Evolutionary conservation across 2,888 invertebrate species (phyloP), one percentile per base, ranked within the genome.

Genomic region (Heliconius aoede): DNA sequence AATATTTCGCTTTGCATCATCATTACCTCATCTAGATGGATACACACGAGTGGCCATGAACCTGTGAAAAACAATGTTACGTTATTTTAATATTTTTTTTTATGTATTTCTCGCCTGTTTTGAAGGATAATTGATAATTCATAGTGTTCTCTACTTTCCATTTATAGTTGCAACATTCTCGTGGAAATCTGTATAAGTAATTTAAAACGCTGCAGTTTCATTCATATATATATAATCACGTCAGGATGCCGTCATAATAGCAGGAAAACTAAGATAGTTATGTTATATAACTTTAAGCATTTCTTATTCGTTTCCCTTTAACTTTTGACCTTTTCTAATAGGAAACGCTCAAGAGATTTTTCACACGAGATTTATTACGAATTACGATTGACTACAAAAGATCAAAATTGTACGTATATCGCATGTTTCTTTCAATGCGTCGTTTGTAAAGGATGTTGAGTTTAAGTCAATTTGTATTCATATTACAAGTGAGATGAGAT

Each of bases 391-490:
- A 24, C 36, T 74, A 60, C 62, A 68, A 74, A 62, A 60, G 61
- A 62, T 68, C 15, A 68, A n/a, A 68, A 75, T 69, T 51, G 65
- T 60, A 67, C 36, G 36, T 58, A 69, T 61, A 75, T 71, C 36
- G 62, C 46, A 75, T 11, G 60, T 75, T 75, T 75, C 74, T 69
- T 75, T 69, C 61, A 69, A 51, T 71, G 28, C 51, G 62, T 28
- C 74, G 74, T 68, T 68, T 40, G 11, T 64, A 75, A 64, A 58
- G 71, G 71, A 75, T 75, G 75, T 75, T 80, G 83, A 87, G 85
- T 89, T 89, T 89, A 89, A 85, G 81, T 80, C 85, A 88, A 89
- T 90, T 90, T 89, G 85, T 88, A 84, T 86, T 84, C 85, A 84
- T 85, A 86, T 85, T 83, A 83, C 83, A 79, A 78, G 64, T 76